Conservation (phyloP, 2,888 invertebrate genomes). For the Itoplectis maculator region DNA sequence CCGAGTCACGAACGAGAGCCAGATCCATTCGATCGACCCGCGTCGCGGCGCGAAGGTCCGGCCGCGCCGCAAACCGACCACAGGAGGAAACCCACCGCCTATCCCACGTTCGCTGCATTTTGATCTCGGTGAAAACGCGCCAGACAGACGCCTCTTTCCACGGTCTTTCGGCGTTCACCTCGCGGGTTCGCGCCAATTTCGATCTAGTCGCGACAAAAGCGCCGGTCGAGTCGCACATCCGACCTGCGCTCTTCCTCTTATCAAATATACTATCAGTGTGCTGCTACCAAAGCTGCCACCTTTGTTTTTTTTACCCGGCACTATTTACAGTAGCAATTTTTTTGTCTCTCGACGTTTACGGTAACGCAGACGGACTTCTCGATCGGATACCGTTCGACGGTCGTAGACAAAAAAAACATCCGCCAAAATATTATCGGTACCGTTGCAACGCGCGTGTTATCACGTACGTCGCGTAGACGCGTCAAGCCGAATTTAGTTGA, state of each 20-base stretch:
- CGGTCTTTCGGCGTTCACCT: slow-evolving; percentile 21
- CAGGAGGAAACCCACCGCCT: slow-evolving; percentile 54
- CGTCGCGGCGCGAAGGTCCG: slow-evolving; percentile 37
- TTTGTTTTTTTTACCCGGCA: too few species aligned
- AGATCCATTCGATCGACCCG: slow-evolving; percentile 81
- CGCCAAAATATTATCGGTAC: slow-evolving; percentile 39
- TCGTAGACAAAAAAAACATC: too few species aligned
- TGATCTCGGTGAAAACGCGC: slow-evolving; percentile 48
- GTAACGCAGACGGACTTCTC: too few species aligned
- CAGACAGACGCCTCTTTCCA: slow-evolving; percentile 26
- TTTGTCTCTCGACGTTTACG: too few species aligned
- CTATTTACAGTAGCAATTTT: too few species aligned
- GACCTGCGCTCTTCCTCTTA: background rate
- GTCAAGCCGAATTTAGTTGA: slow-evolving; percentile 24
- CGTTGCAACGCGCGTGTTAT: slow-evolving; percentile 47
- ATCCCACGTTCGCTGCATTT: slow-evolving; percentile 45
- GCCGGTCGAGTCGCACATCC: slow-evolving; percentile 26
- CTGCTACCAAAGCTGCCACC: too few species aligned
- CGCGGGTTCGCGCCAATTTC: background rate
- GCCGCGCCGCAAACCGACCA: slow-evolving; percentile 26
- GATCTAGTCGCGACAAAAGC: slow-evolving; percentile 22
- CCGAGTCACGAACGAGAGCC: slow-evolving; percentile 80
- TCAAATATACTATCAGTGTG: slow-evolving; percentile 9
- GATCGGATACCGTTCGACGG: too few species aligned
- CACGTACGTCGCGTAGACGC: slow-evolving; percentile 47